A percentile compares a stretch with the other conserved stretches of the same genome.
Conservation (phyloP, 2,888 invertebrate genomes). For the Micropterix aruncella region DNA sequence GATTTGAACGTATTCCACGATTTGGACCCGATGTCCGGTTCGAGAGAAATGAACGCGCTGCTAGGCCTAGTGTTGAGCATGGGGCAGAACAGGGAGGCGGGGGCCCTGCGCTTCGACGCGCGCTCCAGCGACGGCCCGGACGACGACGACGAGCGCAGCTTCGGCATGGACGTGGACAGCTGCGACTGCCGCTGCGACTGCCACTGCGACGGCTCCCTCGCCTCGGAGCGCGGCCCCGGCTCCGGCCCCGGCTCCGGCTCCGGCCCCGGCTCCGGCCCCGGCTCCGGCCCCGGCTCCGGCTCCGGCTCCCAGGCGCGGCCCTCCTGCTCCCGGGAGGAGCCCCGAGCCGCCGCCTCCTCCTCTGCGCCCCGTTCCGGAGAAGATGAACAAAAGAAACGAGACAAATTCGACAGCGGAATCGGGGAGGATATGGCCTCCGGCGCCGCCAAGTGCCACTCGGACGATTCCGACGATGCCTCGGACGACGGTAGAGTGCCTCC, state of each 20-base stretch:
- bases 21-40: constrained; percentile 25
- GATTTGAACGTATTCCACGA: constrained; percentile 25
- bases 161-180: constrained; percentile 7
- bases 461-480: background rate
- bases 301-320: background rate
- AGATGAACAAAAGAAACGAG: constrained; percentile 20
- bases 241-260: background rate
- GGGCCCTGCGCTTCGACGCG: constrained; percentile 24
- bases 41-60: constrained; percentile 35
- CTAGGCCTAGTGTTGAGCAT: constrained; percentile 31
- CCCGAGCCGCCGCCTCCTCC: constrained; percentile 6
- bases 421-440: constrained; percentile 26
- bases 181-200: background rate
- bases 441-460: background rate
- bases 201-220: background rate
- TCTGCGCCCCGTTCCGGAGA: constrained; percentile 13
- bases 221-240: background rate
- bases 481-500: no score
- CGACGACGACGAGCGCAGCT: constrained; percentile 9
- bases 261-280: background rate
- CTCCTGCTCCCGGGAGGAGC: constrained; percentile 8
- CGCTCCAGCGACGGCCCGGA: constrained; percentile 15
- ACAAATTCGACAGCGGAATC: constrained; percentile 49
- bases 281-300: background rate
- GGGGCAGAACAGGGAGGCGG: constrained; percentile 30